Evolutionary conservation across 30 jellyfish, hydroid and myxozoan species (phyloP).

Genomic region (Hydractinia symbiolongicarpus): DNA sequence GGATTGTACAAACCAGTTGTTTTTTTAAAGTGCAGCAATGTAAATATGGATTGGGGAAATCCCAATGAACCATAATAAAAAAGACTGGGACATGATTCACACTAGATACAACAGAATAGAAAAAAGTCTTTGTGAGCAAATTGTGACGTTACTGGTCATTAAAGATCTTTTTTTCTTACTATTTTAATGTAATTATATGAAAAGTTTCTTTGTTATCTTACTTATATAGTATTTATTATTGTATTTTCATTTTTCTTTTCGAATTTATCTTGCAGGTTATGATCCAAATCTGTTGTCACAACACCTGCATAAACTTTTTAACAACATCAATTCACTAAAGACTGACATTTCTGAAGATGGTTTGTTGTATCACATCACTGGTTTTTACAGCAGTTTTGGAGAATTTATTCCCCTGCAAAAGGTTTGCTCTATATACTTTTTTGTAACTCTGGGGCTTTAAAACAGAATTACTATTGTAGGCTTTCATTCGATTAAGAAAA

Average conservation of each 20-base stretch:
- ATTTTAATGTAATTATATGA: neutral
- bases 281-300: constrained; percentile 62
- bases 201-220: neutral
- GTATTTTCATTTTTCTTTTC: neutral
- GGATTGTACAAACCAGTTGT: too few species aligned
- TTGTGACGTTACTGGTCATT: too few species aligned
- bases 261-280: constrained; percentile 40
- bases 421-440: constrained; percentile 23
- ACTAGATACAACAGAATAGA: too few species aligned
- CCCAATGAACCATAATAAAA: too few species aligned
- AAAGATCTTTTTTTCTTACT: neutral
- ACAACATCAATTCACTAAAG: constrained; percentile 45
- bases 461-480: too few species aligned
- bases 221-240: neutral
- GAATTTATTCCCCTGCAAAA: constrained; percentile 47
- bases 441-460: too few species aligned
- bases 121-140: too few species aligned
- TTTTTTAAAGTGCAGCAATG: too few species aligned
- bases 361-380: constrained; percentile 47
- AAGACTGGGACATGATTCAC: too few species aligned
- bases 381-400: constrained; percentile 46
- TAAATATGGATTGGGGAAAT: too few species aligned
- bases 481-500: too few species aligned
- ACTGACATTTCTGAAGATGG: constrained; percentile 46
- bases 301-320: constrained; percentile 42